Evolutionary conservation across 2,113 vertebrate species (phyloP).

Genomic region (Crotalus viridis): DNA sequence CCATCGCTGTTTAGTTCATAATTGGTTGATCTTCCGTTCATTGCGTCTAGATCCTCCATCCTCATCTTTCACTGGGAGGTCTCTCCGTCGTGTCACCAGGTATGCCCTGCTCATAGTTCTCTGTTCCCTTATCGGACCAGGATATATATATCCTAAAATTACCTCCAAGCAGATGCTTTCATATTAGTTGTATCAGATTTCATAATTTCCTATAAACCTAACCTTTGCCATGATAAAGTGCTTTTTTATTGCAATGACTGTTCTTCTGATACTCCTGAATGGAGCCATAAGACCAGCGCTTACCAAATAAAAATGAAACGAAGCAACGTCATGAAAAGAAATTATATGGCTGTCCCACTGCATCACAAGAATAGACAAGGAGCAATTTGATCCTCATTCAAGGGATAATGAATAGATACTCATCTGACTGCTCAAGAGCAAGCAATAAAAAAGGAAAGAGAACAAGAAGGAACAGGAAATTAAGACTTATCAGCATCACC

Average conservation of each 20-base stretch:
- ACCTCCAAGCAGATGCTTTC: not conserved
- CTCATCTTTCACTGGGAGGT: no score
- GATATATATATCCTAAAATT: no score
- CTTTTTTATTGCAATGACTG: not conserved
- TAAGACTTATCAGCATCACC: not conserved
- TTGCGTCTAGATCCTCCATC: no score
- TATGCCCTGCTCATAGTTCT: no score
- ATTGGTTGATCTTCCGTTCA: no score
- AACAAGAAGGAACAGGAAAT: not conserved
- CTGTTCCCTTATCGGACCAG: no score
- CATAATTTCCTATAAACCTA: not conserved
- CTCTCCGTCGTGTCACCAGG: no score
- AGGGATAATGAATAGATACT: not conserved
- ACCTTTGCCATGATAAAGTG: not conserved
- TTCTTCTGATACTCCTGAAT: not conserved
- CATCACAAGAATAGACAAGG: not conserved
- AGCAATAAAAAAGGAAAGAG: not conserved
- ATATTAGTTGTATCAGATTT: not conserved
- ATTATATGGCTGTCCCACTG: not conserved
- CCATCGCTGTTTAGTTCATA: no score
- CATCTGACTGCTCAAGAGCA: not conserved
- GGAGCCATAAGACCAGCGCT: not conserved
- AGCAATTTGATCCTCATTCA: not conserved
- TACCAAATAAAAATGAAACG: not conserved
- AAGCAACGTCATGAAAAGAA: not conserved